Evolutionary conservation across 2,888 invertebrate genomes (phyloP), one percentile per base, ranked within the genome.

Genomic region (Schizotus pectinicornis): DNA sequence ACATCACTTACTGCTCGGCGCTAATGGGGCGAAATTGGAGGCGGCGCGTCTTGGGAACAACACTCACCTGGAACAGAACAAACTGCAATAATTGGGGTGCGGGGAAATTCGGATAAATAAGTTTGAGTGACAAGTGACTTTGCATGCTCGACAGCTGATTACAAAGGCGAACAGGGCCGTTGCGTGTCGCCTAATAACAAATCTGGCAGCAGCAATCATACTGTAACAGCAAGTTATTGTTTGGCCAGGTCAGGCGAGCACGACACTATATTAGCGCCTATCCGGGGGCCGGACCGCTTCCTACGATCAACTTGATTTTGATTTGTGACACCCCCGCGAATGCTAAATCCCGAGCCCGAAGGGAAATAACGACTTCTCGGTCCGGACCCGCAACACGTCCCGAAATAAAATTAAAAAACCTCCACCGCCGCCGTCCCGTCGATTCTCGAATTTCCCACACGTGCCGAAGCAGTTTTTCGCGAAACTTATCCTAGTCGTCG

Each of bases 181-280:
- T 66, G 75, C 76, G 75, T 76, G 76, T 71, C 68, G 65, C 64
- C 64, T 72, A 73, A 74, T 74, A 74, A 70, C 73, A 70, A 75
- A 75, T 75, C 75, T 74, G 72, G 71, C 72, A 70, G 70, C 65
- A 59, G 69, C 70, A 74, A 74, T 74, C 74, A 72, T 70, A 67
- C 64, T 67, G 65, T 69, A 71, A 70, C 70, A 67, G 68, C 59
- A 64, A 71, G 66, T 72, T 74, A 74, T 74, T 75, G 74, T 75
- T 74, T 71, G 70, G 73, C 62, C 70, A 70, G 74, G 71, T 72
- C 72, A 71, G 69, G 71, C 67, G 61, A 68, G 63, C 70, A 71
- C 71, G 73, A 67, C 68, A 71, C 45, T 63, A 58, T 61, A 67
- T 68, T 69, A 67, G 59, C 65, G 62, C 63, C 54, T 58, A 64